phyloP scores from a whole-genome alignment of 2,888 invertebrate genomes.

The Uropetala carovei region DNA sequence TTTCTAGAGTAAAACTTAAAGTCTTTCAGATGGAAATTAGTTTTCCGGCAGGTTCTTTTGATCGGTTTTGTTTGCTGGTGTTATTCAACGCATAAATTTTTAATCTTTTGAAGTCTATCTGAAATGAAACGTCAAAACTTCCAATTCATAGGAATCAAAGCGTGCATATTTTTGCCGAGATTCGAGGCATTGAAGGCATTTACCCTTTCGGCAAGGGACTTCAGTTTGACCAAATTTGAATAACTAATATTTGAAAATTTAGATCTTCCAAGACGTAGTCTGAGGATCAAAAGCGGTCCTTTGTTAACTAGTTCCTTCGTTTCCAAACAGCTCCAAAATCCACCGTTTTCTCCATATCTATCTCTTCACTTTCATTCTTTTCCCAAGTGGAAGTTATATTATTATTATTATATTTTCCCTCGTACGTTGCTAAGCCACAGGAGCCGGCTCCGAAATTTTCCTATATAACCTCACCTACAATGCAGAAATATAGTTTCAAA shows the following conservation, averaged over 20 bases:
- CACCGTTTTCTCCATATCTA: neutral
- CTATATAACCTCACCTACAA: neutral
- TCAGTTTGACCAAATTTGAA: neutral
- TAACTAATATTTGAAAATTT: neutral
- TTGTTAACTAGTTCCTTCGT: neutral
- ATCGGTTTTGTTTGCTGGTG: too few species aligned
- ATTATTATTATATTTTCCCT: neutral
- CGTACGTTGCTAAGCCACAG: neutral
- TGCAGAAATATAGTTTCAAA: neutral
- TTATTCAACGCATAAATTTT: too few species aligned
- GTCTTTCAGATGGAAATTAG: too few species aligned
- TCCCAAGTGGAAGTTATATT: neutral
- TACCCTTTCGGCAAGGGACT: neutral
- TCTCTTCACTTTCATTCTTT: neutral
- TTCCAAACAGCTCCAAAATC: neutral
- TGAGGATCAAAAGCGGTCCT: neutral
- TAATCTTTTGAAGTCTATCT: too few species aligned
- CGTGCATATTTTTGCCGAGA: neutral
- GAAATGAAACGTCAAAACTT: neutral
- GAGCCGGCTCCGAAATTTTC: neutral
- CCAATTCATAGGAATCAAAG: neutral
- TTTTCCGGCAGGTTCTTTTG: too few species aligned
- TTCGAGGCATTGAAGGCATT: neutral
- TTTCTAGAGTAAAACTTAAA: too few species aligned
- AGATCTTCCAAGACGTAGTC: neutral